These are phyloP conservation scores for Megaustenia siamemsis DNA, from an alignment of 2,888 invertebrate species.

Conservation along the genomic window DNA sequence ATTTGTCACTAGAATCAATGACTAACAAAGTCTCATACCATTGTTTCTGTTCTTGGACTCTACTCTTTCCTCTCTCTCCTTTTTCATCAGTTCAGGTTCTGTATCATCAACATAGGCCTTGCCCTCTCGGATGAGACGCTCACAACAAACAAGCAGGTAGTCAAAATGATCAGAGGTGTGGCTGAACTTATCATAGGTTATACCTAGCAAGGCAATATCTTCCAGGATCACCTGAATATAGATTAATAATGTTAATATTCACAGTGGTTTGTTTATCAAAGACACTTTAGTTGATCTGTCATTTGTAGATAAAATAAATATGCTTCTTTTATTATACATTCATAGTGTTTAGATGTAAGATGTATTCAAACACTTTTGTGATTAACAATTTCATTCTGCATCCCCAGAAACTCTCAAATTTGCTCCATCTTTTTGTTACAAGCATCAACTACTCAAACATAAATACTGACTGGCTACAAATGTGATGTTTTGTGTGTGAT, in stretches of 20 bases:
- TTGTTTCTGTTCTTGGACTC: constrained; percentile 92
- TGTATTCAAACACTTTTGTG: too few relatives aligned
- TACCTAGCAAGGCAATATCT: constrained; percentile 93
- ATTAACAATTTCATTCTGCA: too few relatives aligned
- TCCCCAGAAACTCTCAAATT: too few relatives aligned
- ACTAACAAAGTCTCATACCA: constrained; percentile 82
- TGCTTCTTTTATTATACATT: too few relatives aligned
- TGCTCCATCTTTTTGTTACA: too few relatives aligned
- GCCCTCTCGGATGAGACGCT: constrained; percentile 90
- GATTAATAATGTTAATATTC: background rate
- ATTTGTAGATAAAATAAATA: too few relatives aligned
- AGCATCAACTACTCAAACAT: too few relatives aligned
- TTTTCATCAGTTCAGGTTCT: constrained; percentile 95
- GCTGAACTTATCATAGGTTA: constrained; percentile 94
- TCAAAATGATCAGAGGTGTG: constrained; percentile 99
- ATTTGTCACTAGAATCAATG: too few relatives aligned
- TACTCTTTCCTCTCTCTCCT: constrained; percentile 91
- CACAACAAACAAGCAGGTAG: constrained; percentile 91
- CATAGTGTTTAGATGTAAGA: too few relatives aligned
- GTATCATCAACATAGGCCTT: constrained; percentile 98
- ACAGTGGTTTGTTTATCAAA: background rate
- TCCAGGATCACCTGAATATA: constrained; percentile 87
- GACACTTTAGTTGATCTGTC: too few relatives aligned
- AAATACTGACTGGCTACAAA: too few relatives aligned
- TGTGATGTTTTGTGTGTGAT: too few relatives aligned